These are phyloP conservation scores for Phoxinus dragarum DNA, from an alignment of 2,797 vertebrate genomes.

Conservation along the genomic window DNA sequence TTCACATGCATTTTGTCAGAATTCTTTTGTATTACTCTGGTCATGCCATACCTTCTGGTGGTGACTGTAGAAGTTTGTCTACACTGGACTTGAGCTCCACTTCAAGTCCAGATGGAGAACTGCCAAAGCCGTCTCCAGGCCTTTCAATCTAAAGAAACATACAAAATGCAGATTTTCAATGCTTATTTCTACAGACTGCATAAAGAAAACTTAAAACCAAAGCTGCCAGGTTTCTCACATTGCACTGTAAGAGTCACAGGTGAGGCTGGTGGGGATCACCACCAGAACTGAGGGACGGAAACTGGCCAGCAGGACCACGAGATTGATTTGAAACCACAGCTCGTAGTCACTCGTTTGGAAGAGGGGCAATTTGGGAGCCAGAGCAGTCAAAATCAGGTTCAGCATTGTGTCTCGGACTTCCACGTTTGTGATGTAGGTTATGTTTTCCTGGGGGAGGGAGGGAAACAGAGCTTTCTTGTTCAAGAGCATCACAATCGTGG, in stretches of 20 bases:
- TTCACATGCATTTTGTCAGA: not conserved
- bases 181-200: too few species aligned
- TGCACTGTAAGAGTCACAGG: not conserved
- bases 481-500: not conserved
- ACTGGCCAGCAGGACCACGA: conserved; percentile 61
- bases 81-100: not conserved
- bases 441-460: conserved; percentile 40
- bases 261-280: conserved; percentile 55
- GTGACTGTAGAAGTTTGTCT: conserved; percentile 25
- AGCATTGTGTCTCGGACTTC: too few species aligned
- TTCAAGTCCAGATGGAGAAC: too few species aligned
- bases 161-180: not conserved
- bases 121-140: too few species aligned
- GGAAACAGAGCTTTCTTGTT: not conserved
- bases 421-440: too few species aligned
- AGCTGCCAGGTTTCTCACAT: not conserved
- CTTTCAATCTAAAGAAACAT: not conserved
- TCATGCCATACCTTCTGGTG: not conserved
- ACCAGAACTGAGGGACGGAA: conserved; percentile 47
- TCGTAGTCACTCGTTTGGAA: conserved; percentile 43
- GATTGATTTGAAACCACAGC: conserved; percentile 68
- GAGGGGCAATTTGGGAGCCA: too few species aligned
- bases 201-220: not conserved
- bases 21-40: not conserved
- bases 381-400: too few species aligned